phyloP scores from a whole-genome alignment of 2,113 vertebrate species.

The Hirundichthys speculiger region DNA sequence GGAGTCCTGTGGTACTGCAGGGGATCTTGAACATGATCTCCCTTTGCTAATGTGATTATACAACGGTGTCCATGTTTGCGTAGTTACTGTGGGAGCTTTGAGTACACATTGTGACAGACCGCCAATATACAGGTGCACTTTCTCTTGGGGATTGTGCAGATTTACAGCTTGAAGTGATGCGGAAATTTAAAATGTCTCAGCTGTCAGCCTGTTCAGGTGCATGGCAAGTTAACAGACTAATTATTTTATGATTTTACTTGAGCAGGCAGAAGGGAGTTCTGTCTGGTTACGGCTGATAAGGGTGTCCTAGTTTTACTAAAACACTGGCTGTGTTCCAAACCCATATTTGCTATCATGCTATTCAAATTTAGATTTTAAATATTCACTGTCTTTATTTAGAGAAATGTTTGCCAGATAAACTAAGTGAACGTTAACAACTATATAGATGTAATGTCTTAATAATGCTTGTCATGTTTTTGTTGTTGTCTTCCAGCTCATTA shows the following conservation, averaged over 20 bases:
- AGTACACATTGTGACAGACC: constrained; percentile 37
- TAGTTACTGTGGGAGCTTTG: constrained; percentile 30
- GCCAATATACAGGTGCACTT: constrained; percentile 5
- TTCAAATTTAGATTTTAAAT: neutral
- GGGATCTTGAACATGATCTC: constrained; percentile 28
- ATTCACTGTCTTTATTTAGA: neutral
- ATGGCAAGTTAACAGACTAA: neutral
- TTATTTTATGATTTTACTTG: constrained; percentile 40
- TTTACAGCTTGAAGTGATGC: constrained; percentile 20
- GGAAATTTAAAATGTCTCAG: constrained; percentile 1
- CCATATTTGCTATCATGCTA: neutral
- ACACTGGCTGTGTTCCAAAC: neutral
- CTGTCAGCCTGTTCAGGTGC: constrained; percentile 12
- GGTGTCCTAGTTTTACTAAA: constrained; percentile 38
- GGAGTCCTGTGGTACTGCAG: constrained; percentile 25
- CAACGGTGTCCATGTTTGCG: constrained; percentile 57
- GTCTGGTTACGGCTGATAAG: constrained; percentile 53
- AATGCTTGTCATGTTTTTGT: constrained; percentile 16
- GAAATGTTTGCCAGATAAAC: too few relatives aligned
- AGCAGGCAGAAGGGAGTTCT: constrained; percentile 6
- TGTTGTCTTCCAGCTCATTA: constrained; percentile 86
- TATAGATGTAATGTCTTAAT: too few relatives aligned
- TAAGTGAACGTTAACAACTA: too few relatives aligned
- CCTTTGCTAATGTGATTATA: constrained; percentile 61
- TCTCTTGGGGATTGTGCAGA: constrained; percentile 1